These are phyloP conservation scores for Pheosia gnoma DNA, from an alignment of 2,888 invertebrate genomes.

Conservation along the genomic window DNA sequence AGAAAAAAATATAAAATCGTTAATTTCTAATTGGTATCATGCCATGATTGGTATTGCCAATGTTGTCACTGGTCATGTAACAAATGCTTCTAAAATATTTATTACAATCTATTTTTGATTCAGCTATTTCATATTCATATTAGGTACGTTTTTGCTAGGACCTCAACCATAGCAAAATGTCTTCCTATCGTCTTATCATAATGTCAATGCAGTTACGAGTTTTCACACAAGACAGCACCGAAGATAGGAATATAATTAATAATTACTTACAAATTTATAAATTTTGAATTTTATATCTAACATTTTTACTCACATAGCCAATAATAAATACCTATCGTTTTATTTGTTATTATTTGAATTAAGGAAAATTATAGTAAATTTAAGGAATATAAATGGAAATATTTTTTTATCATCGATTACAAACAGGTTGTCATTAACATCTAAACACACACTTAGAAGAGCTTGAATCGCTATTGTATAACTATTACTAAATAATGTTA, in stretches of 20 bases:
- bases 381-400: conserved; percentile 40
- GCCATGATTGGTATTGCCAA: too few species aligned
- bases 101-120: too few species aligned
- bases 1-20: too few species aligned
- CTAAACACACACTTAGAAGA: neutral
- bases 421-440: neutral
- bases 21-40: too few species aligned
- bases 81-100: too few species aligned
- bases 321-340: conserved; percentile 28
- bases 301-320: conserved; percentile 29
- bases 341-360: conserved; percentile 43
- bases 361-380: conserved; percentile 41
- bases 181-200: too few species aligned
- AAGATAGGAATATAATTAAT: neutral
- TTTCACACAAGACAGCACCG: neutral
- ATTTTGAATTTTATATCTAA: conserved; percentile 17
- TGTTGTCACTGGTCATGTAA: too few species aligned
- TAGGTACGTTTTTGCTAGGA: too few species aligned
- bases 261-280: neutral
- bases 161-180: too few species aligned
- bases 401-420: conserved; percentile 41
- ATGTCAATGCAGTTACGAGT: neutral
- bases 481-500: neutral
- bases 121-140: too few species aligned
- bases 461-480: neutral